Percentiles rank a stretch among this genome's conserved stretches.
phyloP scores from a whole-genome alignment of 2,113 vertebrate species.

The Cacatua alba region DNA sequence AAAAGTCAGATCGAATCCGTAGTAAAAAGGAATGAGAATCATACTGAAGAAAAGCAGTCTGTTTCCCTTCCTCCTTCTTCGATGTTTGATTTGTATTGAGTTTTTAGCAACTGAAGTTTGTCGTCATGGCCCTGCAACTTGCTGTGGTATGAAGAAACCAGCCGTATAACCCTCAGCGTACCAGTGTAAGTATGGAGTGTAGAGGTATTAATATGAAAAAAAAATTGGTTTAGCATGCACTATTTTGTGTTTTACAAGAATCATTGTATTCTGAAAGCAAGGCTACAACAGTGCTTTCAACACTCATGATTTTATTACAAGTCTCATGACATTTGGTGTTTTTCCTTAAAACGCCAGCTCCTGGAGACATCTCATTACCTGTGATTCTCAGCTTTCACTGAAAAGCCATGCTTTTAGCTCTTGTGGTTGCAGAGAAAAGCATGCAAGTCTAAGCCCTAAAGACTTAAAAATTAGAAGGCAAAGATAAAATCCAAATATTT shows the following conservation, averaged over 20 bases:
- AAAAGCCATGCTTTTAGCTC: not conserved
- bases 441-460: not conserved
- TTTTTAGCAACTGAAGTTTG: not conserved
- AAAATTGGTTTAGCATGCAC: not conserved
- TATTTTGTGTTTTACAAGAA: not conserved
- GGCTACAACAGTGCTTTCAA: not conserved
- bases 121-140: not conserved
- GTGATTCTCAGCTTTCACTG: conserved; percentile 22
- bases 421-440: not conserved
- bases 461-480: not conserved
- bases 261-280: not conserved
- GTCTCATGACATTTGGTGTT: not conserved
- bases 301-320: not conserved
- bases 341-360: not conserved
- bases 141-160: not conserved
- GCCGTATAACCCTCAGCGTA: not conserved
- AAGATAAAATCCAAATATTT: not conserved
- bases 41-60: not conserved
- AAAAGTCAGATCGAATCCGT: not conserved
- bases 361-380: not conserved
- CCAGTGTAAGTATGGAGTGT: not conserved
- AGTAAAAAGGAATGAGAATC: not conserved
- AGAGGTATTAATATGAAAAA: not conserved
- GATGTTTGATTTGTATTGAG: not conserved
- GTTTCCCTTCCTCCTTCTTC: not conserved